Base-by-base conservation (phyloP, 2,113 vertebrate genomes). In the Chaetodon auriga region DNA sequence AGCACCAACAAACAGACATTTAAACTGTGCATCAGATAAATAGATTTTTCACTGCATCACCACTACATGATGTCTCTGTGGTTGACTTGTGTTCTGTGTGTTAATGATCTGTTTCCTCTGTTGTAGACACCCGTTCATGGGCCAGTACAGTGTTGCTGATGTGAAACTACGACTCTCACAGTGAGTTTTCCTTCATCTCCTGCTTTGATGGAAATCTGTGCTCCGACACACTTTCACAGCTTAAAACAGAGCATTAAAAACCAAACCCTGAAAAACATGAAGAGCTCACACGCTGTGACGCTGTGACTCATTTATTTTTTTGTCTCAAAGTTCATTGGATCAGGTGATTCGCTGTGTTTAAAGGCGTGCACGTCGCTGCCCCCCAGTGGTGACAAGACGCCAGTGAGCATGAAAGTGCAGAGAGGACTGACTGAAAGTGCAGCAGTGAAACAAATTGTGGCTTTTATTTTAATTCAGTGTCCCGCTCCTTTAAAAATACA, bases 101-200 rank as follows among this genome's bases (percentile, higher is more conserved):
- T 57, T 7, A 35, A 7, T 60, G 16, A 36, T 7, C 57, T 3
- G 1, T 41, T 0, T 18, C 41, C 1, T 78, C 14, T 80, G 46
- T 86, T 91, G 8, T 68, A 99, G 98, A 69, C 98, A 99, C 78
- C 98, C 98, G 4, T 99, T 99, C 92, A 98, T 99, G 89, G 98
- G 98, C 23, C 97, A 99, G 83, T 99, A 99, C 92, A 98, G 97
- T 0, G 98, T 99, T 11, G 94, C 97, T 0, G 98, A 99, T 49
- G 96, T 99, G 68, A 99, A 97, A 84, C 93, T 99, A 72, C 95
- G 98, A 76, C 95, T 99, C 80, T 98, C 98, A 63, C 98, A 99
- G 98, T 99, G 94, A 99, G 98, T 98, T 90, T 73, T 18, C 0
- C 4, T 36, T 36, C 9, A 15, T 71, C 3, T 58, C 21, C 38